Base-by-base conservation (phyloP, 2,113 vertebrate genomes). In the Scartelaos histophorus region DNA sequence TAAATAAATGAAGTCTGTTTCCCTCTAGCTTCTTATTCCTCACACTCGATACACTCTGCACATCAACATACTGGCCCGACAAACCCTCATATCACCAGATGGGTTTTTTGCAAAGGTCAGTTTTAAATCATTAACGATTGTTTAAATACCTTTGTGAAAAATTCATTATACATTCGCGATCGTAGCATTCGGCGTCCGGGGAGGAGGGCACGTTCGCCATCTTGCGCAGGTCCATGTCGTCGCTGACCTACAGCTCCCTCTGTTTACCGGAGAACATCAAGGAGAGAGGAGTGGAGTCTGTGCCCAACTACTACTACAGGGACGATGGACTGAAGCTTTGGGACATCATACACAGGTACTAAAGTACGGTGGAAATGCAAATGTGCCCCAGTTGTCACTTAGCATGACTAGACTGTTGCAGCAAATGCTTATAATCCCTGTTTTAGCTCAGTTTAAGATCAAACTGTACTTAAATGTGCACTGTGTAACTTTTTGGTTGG, bases 271-370 rank as follows among this genome's bases (percentile, higher is more conserved):
- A 94, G 17, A 89, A 92, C 35, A 83, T 93, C 1, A 67, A 71
- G 35, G 88, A 80, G 29, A 85, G 93, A 0, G 90, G 89, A 0
- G 73, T 93, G 62, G 67, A 88, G 17, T 45, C 53, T 5, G 73
- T 95, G 11, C 93, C 91, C 7, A 91, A 94, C 80, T 95, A 89
- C 84, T 87, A 87, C 78, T 95, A 95, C 89, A 90, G 93, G 19
- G 94, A 95, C 15, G 94, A 96, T 10, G 93, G 94, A 13, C 81
- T 94, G 75, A 90, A 34, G 66, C 87, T 94, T 47, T 95, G 95
- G 95, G 70, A 83, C 0, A 91, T 93, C 76, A 93, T 94, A 49
- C 71, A 91, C 72, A 92, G 85, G 94, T 94, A 81, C 21, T 29
- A 29, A 29, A 29, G 29, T 29, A 29, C 4, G 29, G 29, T 29